phyloP scores from a whole-genome alignment of 2,113 vertebrate genomes.

The Lophura nycthemera region DNA sequence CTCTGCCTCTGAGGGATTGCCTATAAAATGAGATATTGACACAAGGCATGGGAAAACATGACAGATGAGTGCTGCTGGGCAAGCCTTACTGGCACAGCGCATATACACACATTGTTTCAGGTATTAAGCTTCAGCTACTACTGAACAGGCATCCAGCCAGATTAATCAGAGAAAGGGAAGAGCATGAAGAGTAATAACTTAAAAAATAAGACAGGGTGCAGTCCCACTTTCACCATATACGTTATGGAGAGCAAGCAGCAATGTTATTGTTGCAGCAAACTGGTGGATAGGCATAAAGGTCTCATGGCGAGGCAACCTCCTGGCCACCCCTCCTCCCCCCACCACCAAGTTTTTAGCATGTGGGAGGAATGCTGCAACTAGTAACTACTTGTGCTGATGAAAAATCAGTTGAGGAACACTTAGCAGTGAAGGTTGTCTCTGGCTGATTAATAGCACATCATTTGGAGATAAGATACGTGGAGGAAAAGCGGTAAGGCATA shows the following conservation, averaged over 20 bases:
- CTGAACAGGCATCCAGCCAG: constrained; percentile 28
- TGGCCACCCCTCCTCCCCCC: background rate
- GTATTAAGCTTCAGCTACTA: constrained; percentile 30
- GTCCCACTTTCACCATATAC: background rate
- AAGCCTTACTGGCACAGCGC: constrained; percentile 9
- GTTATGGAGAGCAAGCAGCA: constrained; percentile 21
- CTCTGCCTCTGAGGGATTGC: background rate
- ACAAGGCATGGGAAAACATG: constrained; percentile 29
- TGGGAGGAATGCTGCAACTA: constrained; percentile 75
- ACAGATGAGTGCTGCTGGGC: background rate
- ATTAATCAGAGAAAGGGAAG: constrained; percentile 25
- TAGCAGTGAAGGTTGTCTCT: constrained; percentile 68
- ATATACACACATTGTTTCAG: background rate
- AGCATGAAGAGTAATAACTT: constrained; percentile 30
- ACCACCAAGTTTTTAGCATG: background rate
- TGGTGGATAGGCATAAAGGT: constrained; percentile 60
- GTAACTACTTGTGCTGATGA: constrained; percentile 76
- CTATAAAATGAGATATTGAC: background rate
- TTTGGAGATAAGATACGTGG: constrained; percentile 72
- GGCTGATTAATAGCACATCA: constrained; percentile 73
- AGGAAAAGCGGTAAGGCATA: constrained; percentile 43
- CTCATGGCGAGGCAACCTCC: constrained; percentile 44
- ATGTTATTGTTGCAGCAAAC: constrained; percentile 29
- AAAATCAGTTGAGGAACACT: constrained; percentile 71
- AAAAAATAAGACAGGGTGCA: constrained; percentile 2